These are phyloP conservation scores for Eriosoma lanigerum DNA, from an alignment of 1,140 invertebrate species.

Conservation along the genomic window DNA sequence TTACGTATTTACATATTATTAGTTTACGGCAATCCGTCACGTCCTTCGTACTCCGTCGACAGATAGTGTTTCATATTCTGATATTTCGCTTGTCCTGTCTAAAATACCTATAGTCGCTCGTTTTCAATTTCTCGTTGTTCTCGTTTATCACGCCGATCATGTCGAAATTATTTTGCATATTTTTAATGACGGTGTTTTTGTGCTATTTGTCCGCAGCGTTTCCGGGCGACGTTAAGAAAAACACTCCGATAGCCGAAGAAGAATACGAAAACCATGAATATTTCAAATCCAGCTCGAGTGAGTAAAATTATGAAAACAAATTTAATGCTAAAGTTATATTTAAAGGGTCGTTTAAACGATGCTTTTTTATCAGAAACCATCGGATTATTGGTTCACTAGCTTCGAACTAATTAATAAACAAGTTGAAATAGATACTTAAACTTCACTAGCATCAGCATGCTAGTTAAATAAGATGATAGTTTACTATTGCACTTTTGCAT, in stretches of 20 bases:
- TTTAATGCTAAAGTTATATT: no score
- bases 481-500: no score
- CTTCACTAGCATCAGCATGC: no score
- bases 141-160: background rate
- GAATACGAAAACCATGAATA: background rate
- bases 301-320: no score
- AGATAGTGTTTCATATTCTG: background rate
- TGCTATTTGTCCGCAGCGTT: background rate
- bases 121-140: background rate
- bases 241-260: background rate
- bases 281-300: background rate
- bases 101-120: no score
- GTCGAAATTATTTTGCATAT: background rate
- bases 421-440: no score
- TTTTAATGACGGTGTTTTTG: background rate
- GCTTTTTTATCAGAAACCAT: no score
- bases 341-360: no score
- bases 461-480: no score
- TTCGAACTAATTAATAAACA: no score
- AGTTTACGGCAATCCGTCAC: background rate
- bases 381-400: no score
- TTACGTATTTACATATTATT: background rate
- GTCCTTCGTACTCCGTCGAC: background rate
- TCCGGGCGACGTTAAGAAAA: background rate
- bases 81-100: background rate